These are phyloP conservation scores for Heteromyza rotundicornis DNA, from an alignment of 2,888 invertebrate genomes.

Conservation along the genomic window DNA sequence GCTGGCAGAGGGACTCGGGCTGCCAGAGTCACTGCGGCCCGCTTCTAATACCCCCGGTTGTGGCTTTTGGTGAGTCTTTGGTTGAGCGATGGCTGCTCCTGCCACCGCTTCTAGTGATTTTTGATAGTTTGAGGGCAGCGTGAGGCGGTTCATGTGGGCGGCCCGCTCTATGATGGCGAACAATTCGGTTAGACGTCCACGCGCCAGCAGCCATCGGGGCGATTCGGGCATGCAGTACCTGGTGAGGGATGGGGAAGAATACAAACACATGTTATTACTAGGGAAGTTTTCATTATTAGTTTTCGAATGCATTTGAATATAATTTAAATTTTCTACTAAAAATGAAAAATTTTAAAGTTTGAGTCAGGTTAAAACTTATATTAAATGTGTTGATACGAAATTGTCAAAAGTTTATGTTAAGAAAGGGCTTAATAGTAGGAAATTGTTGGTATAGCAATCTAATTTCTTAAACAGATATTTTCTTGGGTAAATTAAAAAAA, in stretches of 20 bases:
- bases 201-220: slow-evolving; percentile 77
- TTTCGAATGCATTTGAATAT: too few species aligned
- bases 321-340: too few species aligned
- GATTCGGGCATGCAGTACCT: slow-evolving; percentile 81
- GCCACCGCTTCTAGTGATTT: slow-evolving; percentile 65
- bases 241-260: too few species aligned
- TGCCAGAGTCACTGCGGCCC: not conserved
- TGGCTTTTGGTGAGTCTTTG: slow-evolving; percentile 7
- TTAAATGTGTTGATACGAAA: not conserved
- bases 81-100: slow-evolving; percentile 17
- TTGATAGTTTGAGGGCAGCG: slow-evolving; percentile 71
- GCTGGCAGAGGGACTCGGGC: slow-evolving; percentile 12
- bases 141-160: slow-evolving; percentile 69
- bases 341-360: too few species aligned
- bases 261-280: too few species aligned
- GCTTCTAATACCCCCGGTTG: not conserved
- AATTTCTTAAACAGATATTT: too few species aligned
- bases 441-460: too few species aligned
- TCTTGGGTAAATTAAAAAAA: too few species aligned
- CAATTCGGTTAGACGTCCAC: slow-evolving; percentile 73
- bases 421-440: too few species aligned
- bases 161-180: slow-evolving; percentile 70
- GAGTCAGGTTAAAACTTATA: not conserved
- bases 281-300: too few species aligned
- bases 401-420: too few species aligned